phyloP scores from a whole-genome alignment of 2,888 invertebrate species.

The Megaustenia siamemsis region DNA sequence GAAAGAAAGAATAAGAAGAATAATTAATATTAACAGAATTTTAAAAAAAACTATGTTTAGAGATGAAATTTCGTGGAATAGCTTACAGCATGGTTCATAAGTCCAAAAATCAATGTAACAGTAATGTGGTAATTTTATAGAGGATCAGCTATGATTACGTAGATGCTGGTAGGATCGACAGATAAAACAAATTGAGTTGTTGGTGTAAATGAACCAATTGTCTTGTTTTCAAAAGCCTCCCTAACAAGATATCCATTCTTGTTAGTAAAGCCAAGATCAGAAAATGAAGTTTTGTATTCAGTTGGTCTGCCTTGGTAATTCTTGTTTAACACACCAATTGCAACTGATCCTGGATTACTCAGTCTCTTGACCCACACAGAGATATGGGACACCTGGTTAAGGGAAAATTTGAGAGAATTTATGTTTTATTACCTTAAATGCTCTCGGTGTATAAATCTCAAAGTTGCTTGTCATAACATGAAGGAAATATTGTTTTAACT shows the following conservation, averaged over 20 bases:
- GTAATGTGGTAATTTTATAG: not conserved
- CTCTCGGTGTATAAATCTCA: too few relatives aligned
- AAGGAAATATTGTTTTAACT: too few relatives aligned
- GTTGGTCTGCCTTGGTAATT: conserved; percentile 47
- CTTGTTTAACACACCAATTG: conserved; percentile 54
- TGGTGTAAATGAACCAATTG: conserved; percentile 35
- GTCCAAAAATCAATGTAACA: too few relatives aligned
- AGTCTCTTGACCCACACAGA: conserved; percentile 56
- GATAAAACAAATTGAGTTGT: conserved; percentile 30
- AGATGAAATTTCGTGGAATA: too few relatives aligned
- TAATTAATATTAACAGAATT: too few relatives aligned
- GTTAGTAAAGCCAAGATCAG: conserved; percentile 50
- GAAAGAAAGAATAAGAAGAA: too few relatives aligned
- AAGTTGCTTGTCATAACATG: too few relatives aligned
- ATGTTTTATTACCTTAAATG: too few relatives aligned
- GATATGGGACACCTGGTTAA: too few relatives aligned
- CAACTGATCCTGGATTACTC: conserved; percentile 26
- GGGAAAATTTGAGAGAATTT: too few relatives aligned
- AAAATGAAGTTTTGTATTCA: conserved; percentile 29
- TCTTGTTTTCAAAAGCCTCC: conserved; percentile 52
- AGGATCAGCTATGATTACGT: conserved; percentile 28
- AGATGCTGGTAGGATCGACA: conserved; percentile 54
- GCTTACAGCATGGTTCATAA: too few relatives aligned
- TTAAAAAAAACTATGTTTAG: too few relatives aligned
- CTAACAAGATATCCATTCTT: conserved; percentile 50